A percentile compares a stretch with the other conserved stretches of the same genome.
Conservation (phyloP, 2,113 vertebrate genomes). For the Lycaon pictus region DNA sequence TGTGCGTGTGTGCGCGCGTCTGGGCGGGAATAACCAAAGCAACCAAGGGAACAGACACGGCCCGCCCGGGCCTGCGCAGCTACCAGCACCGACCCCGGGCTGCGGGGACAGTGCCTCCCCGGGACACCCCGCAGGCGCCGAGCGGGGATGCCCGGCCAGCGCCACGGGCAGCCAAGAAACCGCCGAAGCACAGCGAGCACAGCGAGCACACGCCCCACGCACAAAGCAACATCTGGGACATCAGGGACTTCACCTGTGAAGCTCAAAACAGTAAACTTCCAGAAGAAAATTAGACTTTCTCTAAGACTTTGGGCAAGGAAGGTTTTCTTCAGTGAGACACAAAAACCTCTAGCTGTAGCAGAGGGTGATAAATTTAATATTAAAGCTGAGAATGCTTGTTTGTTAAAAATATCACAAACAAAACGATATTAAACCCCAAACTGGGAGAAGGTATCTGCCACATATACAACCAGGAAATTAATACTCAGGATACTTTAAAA, state of each 20-base stretch:
- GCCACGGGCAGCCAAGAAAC: background rate
- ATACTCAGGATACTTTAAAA: background rate
- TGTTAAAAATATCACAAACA: background rate
- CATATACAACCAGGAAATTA: background rate
- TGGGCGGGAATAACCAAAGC: background rate
- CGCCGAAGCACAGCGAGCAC: background rate
- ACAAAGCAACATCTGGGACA: background rate
- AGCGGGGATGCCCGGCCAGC: background rate
- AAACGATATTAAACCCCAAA: background rate
- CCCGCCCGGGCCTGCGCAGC: background rate
- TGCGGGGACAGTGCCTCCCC: background rate
- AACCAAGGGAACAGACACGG: background rate
- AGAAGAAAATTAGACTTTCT: background rate
- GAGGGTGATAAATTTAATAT: background rate
- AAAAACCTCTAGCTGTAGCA: background rate
- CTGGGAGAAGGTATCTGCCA: background rate
- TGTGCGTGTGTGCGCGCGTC: no score
- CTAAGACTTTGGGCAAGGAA: background rate
- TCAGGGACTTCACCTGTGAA: background rate
- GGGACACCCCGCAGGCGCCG: no score
- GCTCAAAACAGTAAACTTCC: background rate
- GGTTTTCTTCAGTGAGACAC: background rate
- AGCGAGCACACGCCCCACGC: no score
- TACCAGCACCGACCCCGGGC: accelerated
- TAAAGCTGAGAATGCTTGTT: background rate